Evolutionary conservation across 2,888 invertebrate genomes (phyloP), one percentile per base, ranked within the genome.

Genomic region (Ophion slaviceki): DNA sequence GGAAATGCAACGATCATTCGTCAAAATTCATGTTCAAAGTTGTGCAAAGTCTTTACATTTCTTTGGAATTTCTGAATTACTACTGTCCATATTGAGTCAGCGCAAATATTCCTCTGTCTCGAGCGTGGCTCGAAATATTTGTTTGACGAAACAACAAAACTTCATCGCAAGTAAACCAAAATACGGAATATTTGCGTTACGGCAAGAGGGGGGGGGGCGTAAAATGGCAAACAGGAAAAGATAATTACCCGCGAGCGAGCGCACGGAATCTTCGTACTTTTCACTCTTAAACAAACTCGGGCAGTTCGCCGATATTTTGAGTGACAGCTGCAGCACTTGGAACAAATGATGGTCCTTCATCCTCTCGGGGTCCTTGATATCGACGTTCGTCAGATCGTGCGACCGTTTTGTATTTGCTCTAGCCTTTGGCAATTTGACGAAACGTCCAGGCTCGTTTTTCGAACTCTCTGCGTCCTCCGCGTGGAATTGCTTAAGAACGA

Each of bases 271-370:
- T 45, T 93, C 93, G 0, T 94, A 95, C 61, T 95, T 94, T 3
- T 94, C 93, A 86, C 95, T 94, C 17, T 95, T 95, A 80, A 97
- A 91, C 89, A 96, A 95, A 0, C 93, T 92, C 1, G 96, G 94
- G 92, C 97, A 97, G 86, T 95, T 94, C 20, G 95, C 94, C 1
- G 96, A 95, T 24, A 98, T 95, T 92, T 96, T 97, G 0, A 97
- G 94, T 6, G 97, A 93, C 78, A 97, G 94, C 89, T 97, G 96
- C 85, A 97, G 94, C 36, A 96, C 95, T 94, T 97, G 97, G 89
- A 97, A 97, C 14, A 97, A 90, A 91, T 97, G 96, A 92, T 97
- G 97, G 92, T 97, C 97, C 88, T 95, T 95, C 82, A 96, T 94
- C 77, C 95, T 95, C 87, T 96, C 96, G 75, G 95, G 95, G 74